Conservation (phyloP, 2,797 vertebrate species). For the Poecile montanus region DNA sequence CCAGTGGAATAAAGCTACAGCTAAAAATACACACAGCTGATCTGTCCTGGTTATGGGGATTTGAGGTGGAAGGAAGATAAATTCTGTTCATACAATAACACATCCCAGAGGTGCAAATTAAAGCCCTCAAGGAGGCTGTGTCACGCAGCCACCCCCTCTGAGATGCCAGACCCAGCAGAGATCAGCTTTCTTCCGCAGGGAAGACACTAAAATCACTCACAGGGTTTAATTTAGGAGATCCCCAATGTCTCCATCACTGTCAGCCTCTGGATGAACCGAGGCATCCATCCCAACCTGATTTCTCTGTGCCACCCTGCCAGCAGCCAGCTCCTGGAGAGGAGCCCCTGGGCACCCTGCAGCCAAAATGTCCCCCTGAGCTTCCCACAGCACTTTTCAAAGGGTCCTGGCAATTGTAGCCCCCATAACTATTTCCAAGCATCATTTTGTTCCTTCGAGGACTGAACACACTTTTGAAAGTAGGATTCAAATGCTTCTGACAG, state of each 20-base stretch:
- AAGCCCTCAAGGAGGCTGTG: neutral
- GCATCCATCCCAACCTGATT: rapidly evolving
- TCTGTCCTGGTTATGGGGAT: neutral
- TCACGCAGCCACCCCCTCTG: neutral
- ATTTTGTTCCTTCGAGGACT: neutral
- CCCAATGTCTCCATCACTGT: rapidly evolving
- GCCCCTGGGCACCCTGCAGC: rapidly evolving
- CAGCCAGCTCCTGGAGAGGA: rapidly evolving
- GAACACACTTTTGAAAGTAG: neutral
- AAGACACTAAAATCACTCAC: neutral
- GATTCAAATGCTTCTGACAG: neutral
- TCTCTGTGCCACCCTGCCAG: neutral
- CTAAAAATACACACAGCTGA: neutral
- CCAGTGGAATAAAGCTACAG: neutral
- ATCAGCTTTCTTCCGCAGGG: neutral
- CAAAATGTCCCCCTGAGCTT: neutral
- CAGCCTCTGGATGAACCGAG: neutral
- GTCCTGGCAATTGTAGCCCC: rapidly evolving
- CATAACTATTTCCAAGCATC: neutral
- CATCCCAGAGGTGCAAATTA: neutral
- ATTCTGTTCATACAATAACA: neutral
- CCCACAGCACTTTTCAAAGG: rapidly evolving
- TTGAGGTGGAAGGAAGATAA: neutral
- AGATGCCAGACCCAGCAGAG: neutral
- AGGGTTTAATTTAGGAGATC: neutral